Percentiles rank a stretch among this genome's conserved stretches.
These are phyloP conservation scores for Ochropacha duplaris DNA, from an alignment of 2,888 invertebrate species.

Conservation along the genomic window DNA sequence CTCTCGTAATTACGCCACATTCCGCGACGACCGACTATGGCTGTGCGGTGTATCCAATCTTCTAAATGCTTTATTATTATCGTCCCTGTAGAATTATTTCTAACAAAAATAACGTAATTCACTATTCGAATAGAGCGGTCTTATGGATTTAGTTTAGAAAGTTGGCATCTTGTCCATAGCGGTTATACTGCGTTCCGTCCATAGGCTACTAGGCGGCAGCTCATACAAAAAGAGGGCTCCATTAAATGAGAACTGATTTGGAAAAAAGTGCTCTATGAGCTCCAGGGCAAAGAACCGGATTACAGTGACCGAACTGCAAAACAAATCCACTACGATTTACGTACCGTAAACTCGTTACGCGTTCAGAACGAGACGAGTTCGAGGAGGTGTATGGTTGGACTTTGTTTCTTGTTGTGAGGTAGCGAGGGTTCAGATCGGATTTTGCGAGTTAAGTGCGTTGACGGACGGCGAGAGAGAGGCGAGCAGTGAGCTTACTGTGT, in stretches of 20 bases:
- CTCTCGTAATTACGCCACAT: constrained; percentile 56
- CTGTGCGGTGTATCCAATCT: constrained; percentile 56
- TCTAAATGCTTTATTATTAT: constrained; percentile 68
- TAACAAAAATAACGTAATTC: constrained; percentile 77
- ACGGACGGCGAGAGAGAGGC: constrained; percentile 65
- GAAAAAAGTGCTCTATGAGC: constrained; percentile 72
- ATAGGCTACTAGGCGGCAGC: constrained; percentile 49
- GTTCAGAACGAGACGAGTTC: constrained; percentile 66
- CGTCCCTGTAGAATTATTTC: constrained; percentile 52
- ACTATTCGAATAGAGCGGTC: constrained; percentile 62
- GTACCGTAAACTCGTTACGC: constrained; percentile 81
- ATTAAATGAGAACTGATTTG: constrained; percentile 67
- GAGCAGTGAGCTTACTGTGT: constrained; percentile 65
- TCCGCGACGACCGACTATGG: constrained; percentile 36
- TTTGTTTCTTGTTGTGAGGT: constrained; percentile 53
- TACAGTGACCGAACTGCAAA: constrained; percentile 69
- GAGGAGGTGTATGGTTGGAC: constrained; percentile 46
- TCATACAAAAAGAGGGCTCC: constrained; percentile 72
- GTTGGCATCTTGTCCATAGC: constrained; percentile 79
- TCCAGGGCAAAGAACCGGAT: constrained; percentile 69
- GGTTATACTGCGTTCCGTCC: constrained; percentile 74
- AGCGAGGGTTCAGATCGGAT: constrained; percentile 54
- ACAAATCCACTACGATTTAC: constrained; percentile 81
- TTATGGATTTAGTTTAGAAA: constrained; percentile 80
- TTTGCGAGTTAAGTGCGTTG: constrained; percentile 52